Percentiles rank a stretch among this genome's conserved stretches.
Evolutionary conservation across 1,140 invertebrate genomes (phyloP).

Genomic region (Lycorma delicatula): DNA sequence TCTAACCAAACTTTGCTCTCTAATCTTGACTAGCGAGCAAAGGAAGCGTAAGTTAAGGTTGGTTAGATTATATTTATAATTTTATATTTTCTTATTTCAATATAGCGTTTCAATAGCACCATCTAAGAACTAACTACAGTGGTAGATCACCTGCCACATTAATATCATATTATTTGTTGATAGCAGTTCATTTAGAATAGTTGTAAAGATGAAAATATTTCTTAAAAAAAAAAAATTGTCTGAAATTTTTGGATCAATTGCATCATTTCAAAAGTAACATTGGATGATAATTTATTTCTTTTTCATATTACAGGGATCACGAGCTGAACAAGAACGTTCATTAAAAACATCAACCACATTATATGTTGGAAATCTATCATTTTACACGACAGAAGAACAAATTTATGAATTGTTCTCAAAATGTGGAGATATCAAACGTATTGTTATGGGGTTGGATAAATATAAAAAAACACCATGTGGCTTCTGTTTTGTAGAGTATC

Average conservation of each 20-base stretch:
- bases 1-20: too few species aligned
- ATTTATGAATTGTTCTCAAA: slow-evolving; percentile 95
- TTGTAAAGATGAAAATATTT: not conserved
- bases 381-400: slow-evolving; percentile 98
- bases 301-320: slow-evolving; percentile 76
- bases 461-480: slow-evolving; percentile 98
- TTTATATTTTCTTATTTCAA: too few species aligned
- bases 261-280: not conserved
- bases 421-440: slow-evolving; percentile 91
- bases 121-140: too few species aligned
- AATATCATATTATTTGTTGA: too few species aligned
- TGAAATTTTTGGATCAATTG: not conserved
- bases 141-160: too few species aligned
- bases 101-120: too few species aligned
- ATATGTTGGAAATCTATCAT: slow-evolving; percentile 97
- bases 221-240: not conserved
- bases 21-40: too few species aligned
- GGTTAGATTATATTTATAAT: too few species aligned
- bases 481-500: slow-evolving; percentile 97
- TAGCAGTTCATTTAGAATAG: too few species aligned
- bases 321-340: slow-evolving; percentile 81
- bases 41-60: too few species aligned
- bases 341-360: slow-evolving; percentile 71
- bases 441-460: slow-evolving; percentile 98
- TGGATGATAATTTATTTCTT: too few species aligned